These are phyloP conservation scores for Falco berigora DNA, from an alignment of 2,797 vertebrate genomes.

Conservation along the genomic window DNA sequence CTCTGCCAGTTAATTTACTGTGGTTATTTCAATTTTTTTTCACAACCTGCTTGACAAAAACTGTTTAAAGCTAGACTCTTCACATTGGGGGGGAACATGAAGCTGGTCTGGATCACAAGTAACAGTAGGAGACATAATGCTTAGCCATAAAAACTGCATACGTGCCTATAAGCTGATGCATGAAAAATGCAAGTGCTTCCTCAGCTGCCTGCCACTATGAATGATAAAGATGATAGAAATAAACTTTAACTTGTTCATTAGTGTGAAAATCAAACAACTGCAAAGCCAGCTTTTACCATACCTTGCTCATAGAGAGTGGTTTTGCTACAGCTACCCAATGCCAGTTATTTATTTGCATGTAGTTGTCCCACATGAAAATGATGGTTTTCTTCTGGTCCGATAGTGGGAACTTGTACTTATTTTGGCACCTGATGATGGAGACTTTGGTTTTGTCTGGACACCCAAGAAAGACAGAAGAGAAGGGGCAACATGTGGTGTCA, in stretches of 20 bases:
- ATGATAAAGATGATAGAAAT: neutral
- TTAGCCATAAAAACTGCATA: neutral
- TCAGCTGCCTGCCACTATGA: conserved; percentile 34
- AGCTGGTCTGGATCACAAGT: neutral
- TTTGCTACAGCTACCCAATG: neutral
- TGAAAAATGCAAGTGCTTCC: conserved; percentile 1
- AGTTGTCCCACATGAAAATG: neutral
- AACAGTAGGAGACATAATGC: conserved; percentile 42
- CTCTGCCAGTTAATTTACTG: conserved; percentile 21
- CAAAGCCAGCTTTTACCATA: neutral
- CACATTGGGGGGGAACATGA: neutral
- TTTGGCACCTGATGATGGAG: neutral
- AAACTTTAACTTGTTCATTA: conserved; percentile 23
- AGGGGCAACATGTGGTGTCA: neutral
- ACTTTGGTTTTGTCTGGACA: neutral
- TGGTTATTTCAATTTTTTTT: conserved; percentile 20
- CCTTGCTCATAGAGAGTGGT: rapidly evolving
- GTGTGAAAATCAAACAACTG: conserved; percentile 7
- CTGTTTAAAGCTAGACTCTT: neutral
- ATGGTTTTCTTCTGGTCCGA: neutral
- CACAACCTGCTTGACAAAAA: neutral
- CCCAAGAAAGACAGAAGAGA: neutral
- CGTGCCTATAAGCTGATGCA: conserved; percentile 27
- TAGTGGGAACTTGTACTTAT: neutral
- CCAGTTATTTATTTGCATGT: neutral